Evolutionary conservation across 2,797 vertebrate genomes (phyloP), one percentile per base, ranked within the genome.

Genomic region (Acrossocheilus fasciatus): DNA sequence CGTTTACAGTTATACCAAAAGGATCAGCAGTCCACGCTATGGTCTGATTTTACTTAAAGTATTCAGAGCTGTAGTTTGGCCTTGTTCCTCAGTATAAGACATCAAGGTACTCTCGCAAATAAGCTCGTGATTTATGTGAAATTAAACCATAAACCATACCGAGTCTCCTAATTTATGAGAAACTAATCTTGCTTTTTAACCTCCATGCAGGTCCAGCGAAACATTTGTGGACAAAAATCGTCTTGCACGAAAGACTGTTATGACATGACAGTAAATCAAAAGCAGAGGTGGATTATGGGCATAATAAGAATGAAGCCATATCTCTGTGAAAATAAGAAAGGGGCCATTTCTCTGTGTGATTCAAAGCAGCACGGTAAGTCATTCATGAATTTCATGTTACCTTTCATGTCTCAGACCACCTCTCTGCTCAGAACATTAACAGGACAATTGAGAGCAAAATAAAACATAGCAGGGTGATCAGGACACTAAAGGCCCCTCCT

Each of bases 71-170:
- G 87, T 77, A 81, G 64, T 74, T 76, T 72, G 70, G 86, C 81
- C 84, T 83, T 77, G 75, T 77, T 74, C 81, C 75, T 73, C 52
- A 36, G 52, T 17, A 57, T 26, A n/a, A 41, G 77, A 89, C 81
- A 73, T 86, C 52, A 77, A 87, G 72, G 52, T 64, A 54, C 70
- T 86, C 82, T 77, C 11, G 45, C 39, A 57, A 88, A 88, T 77
- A 86, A 84, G 57, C 72, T 82, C 20, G 23, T 88, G 81, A 88
- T 89, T 86, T 89, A 89, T 83, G 34, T 84, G 72, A 54, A 84
- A 84, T 89, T 83, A 88, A 82, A 89, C 57, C 73, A 68, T 87
- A 77, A 87, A 89, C 77, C 54, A 18, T 68, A 36, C 15, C 5
- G 10, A 69, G 26, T 30, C 81, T 7, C 34, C 45, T 83, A 84